These are phyloP conservation scores for Tipula confusa DNA, from an alignment of 2,888 invertebrate species.

Conservation along the genomic window DNA sequence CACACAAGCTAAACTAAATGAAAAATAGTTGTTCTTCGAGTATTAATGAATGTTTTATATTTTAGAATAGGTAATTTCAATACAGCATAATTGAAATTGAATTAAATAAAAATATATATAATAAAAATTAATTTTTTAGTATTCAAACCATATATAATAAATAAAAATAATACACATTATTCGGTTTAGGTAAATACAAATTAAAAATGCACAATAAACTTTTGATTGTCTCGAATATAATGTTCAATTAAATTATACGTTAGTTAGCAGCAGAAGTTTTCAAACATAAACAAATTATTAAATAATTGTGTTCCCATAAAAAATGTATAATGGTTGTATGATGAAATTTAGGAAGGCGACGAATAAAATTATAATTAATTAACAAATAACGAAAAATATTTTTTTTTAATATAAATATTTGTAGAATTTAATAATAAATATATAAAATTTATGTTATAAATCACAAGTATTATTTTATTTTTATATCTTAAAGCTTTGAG, in stretches of 20 bases:
- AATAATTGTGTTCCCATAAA: background rate
- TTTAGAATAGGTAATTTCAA: background rate
- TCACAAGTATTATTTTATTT: background rate
- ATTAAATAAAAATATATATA: background rate
- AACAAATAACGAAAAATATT: background rate
- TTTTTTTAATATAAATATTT: background rate
- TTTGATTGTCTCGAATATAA: background rate
- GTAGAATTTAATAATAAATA: background rate
- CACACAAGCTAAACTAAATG: background rate
- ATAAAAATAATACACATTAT: background rate
- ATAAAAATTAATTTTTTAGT: too few species aligned
- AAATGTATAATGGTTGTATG: background rate
- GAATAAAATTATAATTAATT: background rate
- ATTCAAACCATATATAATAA: background rate
- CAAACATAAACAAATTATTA: background rate
- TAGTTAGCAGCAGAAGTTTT: background rate
- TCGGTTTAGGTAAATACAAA: background rate
- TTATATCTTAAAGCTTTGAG: background rate
- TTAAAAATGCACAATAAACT: background rate
- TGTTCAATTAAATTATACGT: background rate
- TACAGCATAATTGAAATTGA: background rate
- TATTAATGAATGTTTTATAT: background rate
- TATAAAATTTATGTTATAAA: constrained; percentile 7
- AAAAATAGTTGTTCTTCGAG: background rate
- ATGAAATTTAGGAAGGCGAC: background rate